A percentile compares a stretch with the other conserved stretches of the same genome.
Conservation (phyloP, 2,797 vertebrate genomes). For the Choloepus didactylus region DNA sequence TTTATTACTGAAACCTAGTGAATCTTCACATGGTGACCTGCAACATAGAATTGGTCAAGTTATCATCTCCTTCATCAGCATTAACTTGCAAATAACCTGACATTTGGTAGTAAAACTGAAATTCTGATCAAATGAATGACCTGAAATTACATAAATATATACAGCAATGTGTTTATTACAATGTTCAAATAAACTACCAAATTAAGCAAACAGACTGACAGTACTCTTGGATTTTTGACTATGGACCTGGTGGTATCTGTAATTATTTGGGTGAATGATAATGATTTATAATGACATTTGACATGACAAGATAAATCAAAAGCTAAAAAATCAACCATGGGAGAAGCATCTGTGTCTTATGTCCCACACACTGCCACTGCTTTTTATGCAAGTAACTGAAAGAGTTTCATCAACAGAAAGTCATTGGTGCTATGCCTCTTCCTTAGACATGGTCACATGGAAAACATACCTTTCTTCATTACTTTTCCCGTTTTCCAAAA, state of each 20-base stretch:
- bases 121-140: constrained; percentile 4
- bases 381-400: neutral
- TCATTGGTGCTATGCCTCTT: neutral
- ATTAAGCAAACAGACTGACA: neutral
- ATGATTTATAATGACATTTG: neutral
- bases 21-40: neutral
- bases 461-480: neutral
- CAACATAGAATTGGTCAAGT: neutral
- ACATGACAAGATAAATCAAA: neutral
- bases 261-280: neutral
- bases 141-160: neutral
- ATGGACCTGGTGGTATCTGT: neutral
- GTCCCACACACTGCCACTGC: neutral
- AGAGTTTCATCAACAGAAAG: neutral
- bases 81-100: neutral
- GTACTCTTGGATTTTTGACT: neutral
- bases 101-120: neutral
- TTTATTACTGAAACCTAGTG: neutral
- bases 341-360: neutral
- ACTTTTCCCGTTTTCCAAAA: neutral
- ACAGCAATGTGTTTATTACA: neutral
- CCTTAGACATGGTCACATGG: neutral
- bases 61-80: constrained; percentile 4
- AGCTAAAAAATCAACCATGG: neutral
- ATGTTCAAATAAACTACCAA: constrained; percentile 7